A percentile compares a stretch with the other conserved stretches of the same genome.
phyloP scores from a whole-genome alignment of 2,888 invertebrate species.

The Eupsilia transversa region DNA sequence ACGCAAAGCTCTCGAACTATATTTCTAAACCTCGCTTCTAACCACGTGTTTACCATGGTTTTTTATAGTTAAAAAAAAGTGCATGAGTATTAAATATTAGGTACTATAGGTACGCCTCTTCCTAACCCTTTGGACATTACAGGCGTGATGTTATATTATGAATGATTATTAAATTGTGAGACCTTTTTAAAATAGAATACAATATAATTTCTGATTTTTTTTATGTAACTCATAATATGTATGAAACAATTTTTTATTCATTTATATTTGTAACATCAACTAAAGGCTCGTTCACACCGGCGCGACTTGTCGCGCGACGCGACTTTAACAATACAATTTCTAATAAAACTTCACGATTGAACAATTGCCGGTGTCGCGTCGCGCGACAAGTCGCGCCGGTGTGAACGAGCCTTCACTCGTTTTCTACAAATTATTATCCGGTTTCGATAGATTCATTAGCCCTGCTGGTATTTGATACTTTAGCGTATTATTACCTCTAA shows the following conservation, averaged over 20 bases:
- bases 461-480: neutral
- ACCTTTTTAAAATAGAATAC: neutral
- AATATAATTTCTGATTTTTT: too few relatives aligned
- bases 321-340: too few relatives aligned
- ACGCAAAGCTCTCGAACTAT: conserved; percentile 13
- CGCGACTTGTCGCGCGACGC: too few relatives aligned
- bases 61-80: neutral
- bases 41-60: neutral
- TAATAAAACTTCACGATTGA: too few relatives aligned
- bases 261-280: conserved; percentile 6
- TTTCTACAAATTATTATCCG: neutral
- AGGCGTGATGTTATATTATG: neutral
- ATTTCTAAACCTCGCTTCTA: conserved; percentile 4
- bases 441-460: neutral
- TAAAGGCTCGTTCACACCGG: too few relatives aligned
- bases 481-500: neutral
- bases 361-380: too few relatives aligned
- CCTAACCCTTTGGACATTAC: neutral
- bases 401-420: too few relatives aligned
- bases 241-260: too few relatives aligned
- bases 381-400: too few relatives aligned
- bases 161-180: neutral
- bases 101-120: too few relatives aligned
- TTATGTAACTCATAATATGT: too few relatives aligned
- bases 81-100: conserved; percentile 20